phyloP scores from a whole-genome alignment of 2,888 invertebrate genomes.

The Adineta ricciae region DNA sequence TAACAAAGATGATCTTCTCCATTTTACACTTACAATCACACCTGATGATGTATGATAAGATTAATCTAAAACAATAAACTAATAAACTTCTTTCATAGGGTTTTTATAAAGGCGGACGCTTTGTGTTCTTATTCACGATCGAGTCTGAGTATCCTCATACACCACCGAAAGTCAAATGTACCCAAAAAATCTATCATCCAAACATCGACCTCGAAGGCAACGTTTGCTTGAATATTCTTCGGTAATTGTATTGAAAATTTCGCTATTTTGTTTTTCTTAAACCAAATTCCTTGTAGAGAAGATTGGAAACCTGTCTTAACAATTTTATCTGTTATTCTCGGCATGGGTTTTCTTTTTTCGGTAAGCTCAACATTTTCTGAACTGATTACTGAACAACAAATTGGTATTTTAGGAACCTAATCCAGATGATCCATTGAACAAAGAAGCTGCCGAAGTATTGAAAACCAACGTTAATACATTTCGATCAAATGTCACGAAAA shows the following conservation, averaged over 20 bases:
- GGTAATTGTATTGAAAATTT: conserved; percentile 40
- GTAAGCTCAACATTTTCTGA: conserved; percentile 53
- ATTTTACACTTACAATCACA: conserved; percentile 85
- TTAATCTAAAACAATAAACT: neutral
- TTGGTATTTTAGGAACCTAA: conserved; percentile 72
- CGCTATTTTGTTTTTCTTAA: neutral
- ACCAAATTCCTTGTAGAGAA: too few relatives aligned
- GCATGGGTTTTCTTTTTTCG: conserved; percentile 88
- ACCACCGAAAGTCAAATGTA: conserved; percentile 95
- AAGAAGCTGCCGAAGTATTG: conserved; percentile 91
- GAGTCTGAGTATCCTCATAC: conserved; percentile 95
- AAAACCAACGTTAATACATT: conserved; percentile 83
- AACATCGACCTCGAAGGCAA: conserved; percentile 96
- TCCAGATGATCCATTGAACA: conserved; percentile 93
- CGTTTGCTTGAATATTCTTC: conserved; percentile 87
- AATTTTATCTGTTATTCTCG: conserved; percentile 92
- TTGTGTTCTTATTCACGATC: conserved; percentile 91
- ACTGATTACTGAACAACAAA: neutral
- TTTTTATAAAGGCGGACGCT: conserved; percentile 82
- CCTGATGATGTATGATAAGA: conserved; percentile 78
- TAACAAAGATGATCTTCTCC: conserved; percentile 85
- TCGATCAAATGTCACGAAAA: conserved; percentile 87
- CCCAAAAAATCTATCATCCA: conserved; percentile 91
- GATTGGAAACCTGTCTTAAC: conserved; percentile 98
- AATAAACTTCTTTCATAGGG: conserved; percentile 61